A percentile compares a stretch with the other conserved stretches of the same genome.
Evolutionary conservation across 2,113 vertebrate genomes (phyloP).

Genomic region (Tragelaphus imberbis): DNA sequence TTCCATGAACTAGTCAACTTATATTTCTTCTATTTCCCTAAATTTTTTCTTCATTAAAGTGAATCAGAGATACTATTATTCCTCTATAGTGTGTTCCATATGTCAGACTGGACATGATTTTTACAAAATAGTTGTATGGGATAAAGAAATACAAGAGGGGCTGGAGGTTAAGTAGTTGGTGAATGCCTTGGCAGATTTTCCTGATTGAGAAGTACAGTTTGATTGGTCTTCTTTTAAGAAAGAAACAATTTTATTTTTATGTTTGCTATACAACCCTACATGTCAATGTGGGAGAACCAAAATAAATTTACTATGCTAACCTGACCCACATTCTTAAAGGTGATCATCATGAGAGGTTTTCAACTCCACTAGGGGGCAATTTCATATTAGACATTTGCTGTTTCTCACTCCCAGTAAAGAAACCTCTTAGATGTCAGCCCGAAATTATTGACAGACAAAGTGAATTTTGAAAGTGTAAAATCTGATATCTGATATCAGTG

Average conservation of each 20-base stretch:
- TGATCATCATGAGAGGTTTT: neutral
- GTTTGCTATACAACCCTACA: neutral
- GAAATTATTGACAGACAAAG: constrained; percentile 8
- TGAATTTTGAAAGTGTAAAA: neutral
- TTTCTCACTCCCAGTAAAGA: neutral
- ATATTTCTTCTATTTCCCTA: neutral
- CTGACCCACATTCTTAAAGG: neutral
- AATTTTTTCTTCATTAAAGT: constrained; percentile 14
- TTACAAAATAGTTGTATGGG: neutral
- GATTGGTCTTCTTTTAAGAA: neutral
- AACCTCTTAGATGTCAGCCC: constrained; percentile 3
- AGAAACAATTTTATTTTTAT: neutral
- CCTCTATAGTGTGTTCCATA: neutral
- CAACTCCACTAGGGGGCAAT: constrained; percentile 65
- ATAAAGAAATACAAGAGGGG: neutral
- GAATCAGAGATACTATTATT: neutral
- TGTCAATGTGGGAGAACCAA: neutral
- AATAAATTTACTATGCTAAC: neutral
- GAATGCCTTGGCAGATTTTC: neutral
- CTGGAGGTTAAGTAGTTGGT: neutral
- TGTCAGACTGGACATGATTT: neutral
- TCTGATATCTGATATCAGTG: neutral
- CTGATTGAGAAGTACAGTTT: neutral
- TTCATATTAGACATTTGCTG: constrained; percentile 60
- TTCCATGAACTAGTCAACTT: neutral